These are phyloP conservation scores for Pyrrhia umbra DNA, from an alignment of 2,888 invertebrate genomes.

Conservation along the genomic window DNA sequence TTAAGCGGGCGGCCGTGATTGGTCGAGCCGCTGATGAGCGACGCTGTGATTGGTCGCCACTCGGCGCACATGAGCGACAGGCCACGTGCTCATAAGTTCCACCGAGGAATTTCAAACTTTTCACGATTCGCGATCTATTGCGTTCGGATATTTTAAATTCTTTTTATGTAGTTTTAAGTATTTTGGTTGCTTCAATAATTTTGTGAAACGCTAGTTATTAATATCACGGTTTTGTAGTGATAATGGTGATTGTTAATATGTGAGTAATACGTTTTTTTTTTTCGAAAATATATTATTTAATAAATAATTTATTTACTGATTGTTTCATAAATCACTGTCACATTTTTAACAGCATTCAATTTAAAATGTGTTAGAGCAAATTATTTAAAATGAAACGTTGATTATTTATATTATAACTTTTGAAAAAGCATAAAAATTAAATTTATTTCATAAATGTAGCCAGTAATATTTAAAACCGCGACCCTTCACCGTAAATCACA, in stretches of 20 bases:
- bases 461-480: constrained; percentile 12
- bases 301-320: not conserved
- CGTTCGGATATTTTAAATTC: constrained; percentile 11
- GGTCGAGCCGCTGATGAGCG: constrained; percentile 82
- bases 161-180: not conserved
- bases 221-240: not conserved
- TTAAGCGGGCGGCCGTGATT: constrained; percentile 80
- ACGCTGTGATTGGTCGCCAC: constrained; percentile 82
- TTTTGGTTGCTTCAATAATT: not conserved
- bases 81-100: constrained; percentile 89
- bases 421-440: constrained; percentile 3
- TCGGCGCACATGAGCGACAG: constrained; percentile 85
- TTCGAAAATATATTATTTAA: not conserved
- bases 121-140: constrained; percentile 60
- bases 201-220: not conserved
- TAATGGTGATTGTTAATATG: no score
- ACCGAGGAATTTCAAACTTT: constrained; percentile 79
- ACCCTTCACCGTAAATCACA: constrained; percentile 16
- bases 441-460: not conserved
- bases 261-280: not conserved
- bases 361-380: not conserved
- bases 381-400: no score
- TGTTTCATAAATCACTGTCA: not conserved
- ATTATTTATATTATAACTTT: not conserved
- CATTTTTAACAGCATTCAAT: not conserved